Evolutionary conservation across 2,888 invertebrate genomes (phyloP).

Genomic region (Operophtera brumata): DNA sequence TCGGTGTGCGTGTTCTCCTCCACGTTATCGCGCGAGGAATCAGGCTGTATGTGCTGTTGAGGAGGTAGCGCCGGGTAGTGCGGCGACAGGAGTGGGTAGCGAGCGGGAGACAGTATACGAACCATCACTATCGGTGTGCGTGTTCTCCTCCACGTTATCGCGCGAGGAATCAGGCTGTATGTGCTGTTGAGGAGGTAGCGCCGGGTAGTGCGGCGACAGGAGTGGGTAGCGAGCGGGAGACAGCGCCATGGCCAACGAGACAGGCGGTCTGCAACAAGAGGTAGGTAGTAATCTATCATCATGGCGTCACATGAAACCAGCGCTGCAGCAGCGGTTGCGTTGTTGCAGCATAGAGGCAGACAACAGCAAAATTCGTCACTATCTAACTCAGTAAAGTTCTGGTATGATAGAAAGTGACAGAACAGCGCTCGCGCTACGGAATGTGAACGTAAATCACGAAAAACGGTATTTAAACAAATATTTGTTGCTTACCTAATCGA

Average conservation of each 20-base stretch:
- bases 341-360: no score
- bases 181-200: constrained; percentile 80
- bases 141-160: constrained; percentile 59
- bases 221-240: constrained; percentile 80
- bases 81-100: constrained; percentile 82
- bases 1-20: constrained; percentile 75
- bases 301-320: no score
- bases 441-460: no score
- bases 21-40: constrained; percentile 68
- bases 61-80: constrained; percentile 84
- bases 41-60: constrained; percentile 67
- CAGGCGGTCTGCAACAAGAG: constrained; percentile 84
- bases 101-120: constrained; percentile 68
- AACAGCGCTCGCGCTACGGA: no score
- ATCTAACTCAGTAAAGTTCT: no score
- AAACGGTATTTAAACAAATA: no score
- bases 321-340: no score
- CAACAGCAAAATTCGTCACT: no score
- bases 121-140: constrained; percentile 84
- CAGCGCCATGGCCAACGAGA: constrained; percentile 85
- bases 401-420: no score
- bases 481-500: no score
- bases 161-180: constrained; percentile 70
- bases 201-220: constrained; percentile 84
- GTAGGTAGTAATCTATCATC: no score